Evolutionary conservation across 2,797 vertebrate species (phyloP), one percentile per base, ranked within the genome.

Genomic region (Gobio occitaniae): DNA sequence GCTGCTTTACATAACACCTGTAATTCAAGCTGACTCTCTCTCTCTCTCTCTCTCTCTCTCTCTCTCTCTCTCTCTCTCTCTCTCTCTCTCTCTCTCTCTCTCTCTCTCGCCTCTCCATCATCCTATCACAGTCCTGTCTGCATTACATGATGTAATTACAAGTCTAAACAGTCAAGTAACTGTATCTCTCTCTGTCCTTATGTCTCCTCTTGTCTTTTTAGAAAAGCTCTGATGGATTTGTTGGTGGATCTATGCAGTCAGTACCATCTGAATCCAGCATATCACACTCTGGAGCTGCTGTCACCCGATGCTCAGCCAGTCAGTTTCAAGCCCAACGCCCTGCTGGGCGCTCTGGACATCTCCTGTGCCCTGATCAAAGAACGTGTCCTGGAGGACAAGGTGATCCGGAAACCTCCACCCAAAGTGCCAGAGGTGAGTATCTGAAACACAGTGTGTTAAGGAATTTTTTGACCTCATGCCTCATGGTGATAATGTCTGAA

Each of bases 221-320:
- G 98, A 92, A 97, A 97, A 92, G 97, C 98, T 61, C 95, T 99
- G 94, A 99, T 99, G 98, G 98, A 99, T 93, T 89, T 99, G 0
- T 92, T 99, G 93, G 97, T 99, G 29, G 97, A 99, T 65, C 92
- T 98, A 82, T 99, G 98, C 88, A 96, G 97, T 90, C 95, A 95
- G 82, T 94, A 98, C 91, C 98, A 90, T 90, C 94, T 99, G 89
- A 99, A 97, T 90, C 98, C 98, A 19, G 95, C 97, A 17, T 94
- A 97, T 82, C 96, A 99, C 83, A 96, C 95, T 76, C 94, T 99
- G 90, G 98, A 99, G 90, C 92, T 98, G 87, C 92, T 95, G 84
- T 96, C 97, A 48, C 89, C 93, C 0, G 95, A 94, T 85, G 92
- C 94, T 71, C 95, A 95, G 38, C 91, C 94, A 71, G 88, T 99